A percentile compares a stretch with the other conserved stretches of the same genome.
Evolutionary conservation across 2,888 invertebrate species (phyloP).

Genomic region (Athrips mouffetella): DNA sequence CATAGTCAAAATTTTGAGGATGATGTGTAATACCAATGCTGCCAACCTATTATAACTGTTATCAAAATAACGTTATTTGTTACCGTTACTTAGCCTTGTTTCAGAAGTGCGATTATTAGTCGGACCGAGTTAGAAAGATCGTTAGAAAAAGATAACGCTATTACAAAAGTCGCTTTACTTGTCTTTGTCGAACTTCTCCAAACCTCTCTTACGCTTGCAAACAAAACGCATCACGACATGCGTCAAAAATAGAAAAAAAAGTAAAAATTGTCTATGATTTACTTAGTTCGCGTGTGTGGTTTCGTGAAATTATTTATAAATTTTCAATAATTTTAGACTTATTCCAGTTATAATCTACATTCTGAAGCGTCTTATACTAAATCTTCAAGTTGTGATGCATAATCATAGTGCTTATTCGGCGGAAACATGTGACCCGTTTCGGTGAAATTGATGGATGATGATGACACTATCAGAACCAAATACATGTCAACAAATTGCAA

Average conservation of each 20-base stretch:
- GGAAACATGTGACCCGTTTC: conserved; percentile 71
- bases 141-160: neutral
- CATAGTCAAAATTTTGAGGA: conserved; percentile 71
- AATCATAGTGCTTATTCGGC: conserved; percentile 47
- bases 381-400: conserved; percentile 42
- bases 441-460: conserved; percentile 36
- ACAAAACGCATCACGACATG: conserved; percentile 30
- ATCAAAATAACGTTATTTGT: conserved; percentile 7
- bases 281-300: conserved; percentile 71
- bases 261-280: conserved; percentile 55
- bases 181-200: neutral
- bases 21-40: conserved; percentile 67
- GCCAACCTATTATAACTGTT: conserved; percentile 30
- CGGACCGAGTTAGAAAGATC: too few species aligned
- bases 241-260: conserved; percentile 59
- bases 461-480: conserved; percentile 41
- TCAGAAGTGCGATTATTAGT: too few species aligned
- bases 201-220: neutral
- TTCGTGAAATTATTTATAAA: conserved; percentile 65
- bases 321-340: conserved; percentile 64
- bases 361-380: conserved; percentile 50
- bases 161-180: neutral
- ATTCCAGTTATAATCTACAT: conserved; percentile 52
- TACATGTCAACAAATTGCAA: conserved; percentile 69
- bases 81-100: too few species aligned